These are phyloP conservation scores for Hydrolagus colliei DNA, from an alignment of 2,797 vertebrate genomes.

Conservation along the genomic window DNA sequence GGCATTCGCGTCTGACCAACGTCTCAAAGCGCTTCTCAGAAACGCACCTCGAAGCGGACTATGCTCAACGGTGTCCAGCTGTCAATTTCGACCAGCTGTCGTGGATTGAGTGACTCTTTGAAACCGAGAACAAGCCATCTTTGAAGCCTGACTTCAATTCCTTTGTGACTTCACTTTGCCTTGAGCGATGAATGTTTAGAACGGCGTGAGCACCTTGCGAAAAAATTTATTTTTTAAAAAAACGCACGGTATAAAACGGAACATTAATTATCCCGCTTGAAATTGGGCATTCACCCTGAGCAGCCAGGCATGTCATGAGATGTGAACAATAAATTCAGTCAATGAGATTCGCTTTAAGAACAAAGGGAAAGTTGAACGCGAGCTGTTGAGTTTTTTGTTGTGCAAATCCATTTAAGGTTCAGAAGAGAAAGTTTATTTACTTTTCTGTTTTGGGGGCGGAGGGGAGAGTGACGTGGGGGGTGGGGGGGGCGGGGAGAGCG, in stretches of 20 bases:
- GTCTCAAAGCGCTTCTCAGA: no score
- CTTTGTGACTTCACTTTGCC: background rate
- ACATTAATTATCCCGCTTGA: constrained; percentile 17
- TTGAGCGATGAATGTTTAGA: constrained; percentile 16
- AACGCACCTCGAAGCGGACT: no score
- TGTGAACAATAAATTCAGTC: background rate
- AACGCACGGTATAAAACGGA: background rate
- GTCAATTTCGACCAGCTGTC: no score
- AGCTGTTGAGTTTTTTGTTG: background rate
- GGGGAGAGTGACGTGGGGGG: no score
- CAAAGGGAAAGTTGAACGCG: constrained; percentile 5
- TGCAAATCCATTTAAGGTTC: background rate
- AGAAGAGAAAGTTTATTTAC: constrained; percentile 6
- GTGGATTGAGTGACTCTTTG: no score
- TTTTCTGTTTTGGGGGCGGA: no score
- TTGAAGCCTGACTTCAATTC: background rate
- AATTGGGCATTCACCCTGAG: background rate
- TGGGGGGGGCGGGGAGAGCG: no score
- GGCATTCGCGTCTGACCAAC: no score
- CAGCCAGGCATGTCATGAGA: background rate
- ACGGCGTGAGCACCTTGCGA: background rate
- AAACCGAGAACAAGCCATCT: background rate
- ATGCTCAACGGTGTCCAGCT: no score
- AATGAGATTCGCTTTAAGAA: constrained; percentile 19
- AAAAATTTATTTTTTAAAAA: no score